phyloP scores from a whole-genome alignment of 2,113 vertebrate genomes.

The Chaetura pelagica region DNA sequence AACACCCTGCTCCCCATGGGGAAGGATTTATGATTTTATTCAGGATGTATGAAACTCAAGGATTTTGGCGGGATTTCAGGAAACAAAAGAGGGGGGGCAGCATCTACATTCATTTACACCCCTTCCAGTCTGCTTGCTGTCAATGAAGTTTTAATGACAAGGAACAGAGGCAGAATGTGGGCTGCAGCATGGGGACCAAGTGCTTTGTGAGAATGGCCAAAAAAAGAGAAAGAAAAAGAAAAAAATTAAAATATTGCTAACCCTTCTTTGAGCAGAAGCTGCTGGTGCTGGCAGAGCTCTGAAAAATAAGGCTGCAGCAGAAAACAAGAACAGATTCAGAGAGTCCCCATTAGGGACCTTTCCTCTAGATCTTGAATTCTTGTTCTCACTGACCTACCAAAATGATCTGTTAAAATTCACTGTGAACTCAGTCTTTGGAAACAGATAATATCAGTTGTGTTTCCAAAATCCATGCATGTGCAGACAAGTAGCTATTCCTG shows the following conservation, averaged over 20 bases:
- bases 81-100: background rate
- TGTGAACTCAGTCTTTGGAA: background rate
- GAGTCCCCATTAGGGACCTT: background rate
- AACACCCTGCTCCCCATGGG: conserved; percentile 20
- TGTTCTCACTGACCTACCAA: background rate
- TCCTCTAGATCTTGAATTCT: background rate
- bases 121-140: background rate
- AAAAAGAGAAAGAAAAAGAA: background rate
- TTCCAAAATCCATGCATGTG: background rate
- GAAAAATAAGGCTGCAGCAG: background rate
- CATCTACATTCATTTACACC: background rate
- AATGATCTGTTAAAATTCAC: background rate
- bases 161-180: background rate
- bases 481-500: background rate
- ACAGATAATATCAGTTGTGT: background rate
- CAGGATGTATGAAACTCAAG: background rate
- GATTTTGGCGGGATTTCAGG: conserved; percentile 43
- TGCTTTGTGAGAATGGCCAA: background rate
- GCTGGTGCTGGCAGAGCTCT: background rate
- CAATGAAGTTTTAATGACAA: background rate
- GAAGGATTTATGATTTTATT: conserved; percentile 53
- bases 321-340: background rate
- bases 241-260: background rate
- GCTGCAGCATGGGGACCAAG: background rate
- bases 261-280: background rate